Evolutionary conservation across 1,140 invertebrate species (phyloP).

Genomic region (Hypothenemus hampei): DNA sequence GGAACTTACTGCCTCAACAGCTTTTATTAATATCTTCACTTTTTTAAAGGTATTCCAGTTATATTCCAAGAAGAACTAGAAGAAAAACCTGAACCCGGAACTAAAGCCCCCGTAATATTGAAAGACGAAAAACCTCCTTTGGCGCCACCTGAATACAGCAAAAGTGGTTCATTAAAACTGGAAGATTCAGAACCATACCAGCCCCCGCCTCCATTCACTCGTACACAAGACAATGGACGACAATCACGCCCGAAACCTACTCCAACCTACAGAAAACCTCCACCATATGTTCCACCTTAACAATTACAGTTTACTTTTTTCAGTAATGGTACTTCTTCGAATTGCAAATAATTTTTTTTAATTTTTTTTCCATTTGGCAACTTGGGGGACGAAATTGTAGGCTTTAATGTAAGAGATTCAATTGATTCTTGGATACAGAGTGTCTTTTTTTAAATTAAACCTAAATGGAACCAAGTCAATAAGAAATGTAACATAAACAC

Average conservation of each 20-base stretch:
- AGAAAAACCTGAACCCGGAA: conserved; percentile 72
- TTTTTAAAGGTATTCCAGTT: conserved; percentile 86
- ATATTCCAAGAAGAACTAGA: conserved; percentile 93
- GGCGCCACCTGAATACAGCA: conserved; percentile 69
- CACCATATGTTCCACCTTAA: conserved; percentile 90
- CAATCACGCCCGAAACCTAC: conserved; percentile 76
- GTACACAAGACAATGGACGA: conserved; percentile 49
- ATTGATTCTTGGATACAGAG: too few relatives aligned
- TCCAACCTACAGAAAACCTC: conserved; percentile 83
- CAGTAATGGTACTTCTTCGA: conserved; percentile 36
- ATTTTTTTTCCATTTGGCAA: too few relatives aligned
- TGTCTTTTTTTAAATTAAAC: too few relatives aligned
- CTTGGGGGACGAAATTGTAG: too few relatives aligned
- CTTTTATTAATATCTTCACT: too few relatives aligned
- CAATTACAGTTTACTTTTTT: conserved; percentile 42
- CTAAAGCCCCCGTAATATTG: conserved; percentile 86
- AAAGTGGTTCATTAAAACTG: conserved; percentile 49
- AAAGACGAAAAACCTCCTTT: conserved; percentile 89
- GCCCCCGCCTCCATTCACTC: conserved; percentile 59
- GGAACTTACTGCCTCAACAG: too few relatives aligned
- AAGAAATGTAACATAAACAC: too few relatives aligned
- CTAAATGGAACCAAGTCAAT: too few relatives aligned
- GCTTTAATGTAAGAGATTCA: too few relatives aligned
- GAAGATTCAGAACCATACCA: conserved; percentile 55
- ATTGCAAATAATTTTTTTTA: too few relatives aligned